A percentile compares a stretch with the other conserved stretches of the same genome.
These are phyloP conservation scores for Chaetoderma sp. DNA, from an alignment of 2,888 invertebrate species.

Conservation along the genomic window DNA sequence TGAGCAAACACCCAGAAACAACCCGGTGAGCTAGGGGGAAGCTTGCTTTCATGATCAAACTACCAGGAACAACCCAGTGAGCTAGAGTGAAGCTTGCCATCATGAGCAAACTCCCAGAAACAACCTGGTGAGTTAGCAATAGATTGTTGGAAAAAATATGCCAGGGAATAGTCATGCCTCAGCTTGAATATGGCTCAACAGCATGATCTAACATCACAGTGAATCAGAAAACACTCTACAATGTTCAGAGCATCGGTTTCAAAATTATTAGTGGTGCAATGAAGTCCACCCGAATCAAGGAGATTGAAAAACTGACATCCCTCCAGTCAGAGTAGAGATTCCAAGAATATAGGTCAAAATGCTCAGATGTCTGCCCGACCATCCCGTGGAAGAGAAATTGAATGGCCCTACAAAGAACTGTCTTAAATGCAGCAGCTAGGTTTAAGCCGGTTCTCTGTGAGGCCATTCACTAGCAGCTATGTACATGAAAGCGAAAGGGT, in stretches of 20 bases:
- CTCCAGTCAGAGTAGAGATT: neutral
- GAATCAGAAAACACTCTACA: neutral
- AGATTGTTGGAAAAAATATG: neutral
- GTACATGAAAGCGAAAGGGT: neutral
- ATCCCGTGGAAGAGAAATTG: conserved; percentile 3
- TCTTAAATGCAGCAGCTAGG: too few species aligned
- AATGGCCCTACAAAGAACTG: neutral
- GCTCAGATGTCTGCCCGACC: neutral
- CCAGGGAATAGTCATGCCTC: neutral
- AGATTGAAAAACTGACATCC: neutral
- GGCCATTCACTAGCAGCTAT: conserved; percentile 1
- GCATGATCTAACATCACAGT: neutral
- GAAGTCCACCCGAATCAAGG: conserved; percentile 1
- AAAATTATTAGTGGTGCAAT: conserved; percentile 4
- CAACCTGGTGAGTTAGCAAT: too few species aligned
- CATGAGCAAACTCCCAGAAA: conserved; percentile 10
- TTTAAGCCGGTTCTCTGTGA: too few species aligned
- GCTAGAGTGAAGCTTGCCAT: neutral
- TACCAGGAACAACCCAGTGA: too few species aligned
- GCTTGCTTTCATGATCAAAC: too few species aligned
- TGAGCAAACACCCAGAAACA: too few species aligned
- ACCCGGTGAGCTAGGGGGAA: too few species aligned
- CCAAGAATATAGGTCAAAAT: neutral
- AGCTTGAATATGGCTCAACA: conserved; percentile 3
- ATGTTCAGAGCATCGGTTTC: neutral